Base-by-base conservation (phyloP, 30 jellyfish, hydroid and myxozoan genomes). In the Aurelia aurita region DNA sequence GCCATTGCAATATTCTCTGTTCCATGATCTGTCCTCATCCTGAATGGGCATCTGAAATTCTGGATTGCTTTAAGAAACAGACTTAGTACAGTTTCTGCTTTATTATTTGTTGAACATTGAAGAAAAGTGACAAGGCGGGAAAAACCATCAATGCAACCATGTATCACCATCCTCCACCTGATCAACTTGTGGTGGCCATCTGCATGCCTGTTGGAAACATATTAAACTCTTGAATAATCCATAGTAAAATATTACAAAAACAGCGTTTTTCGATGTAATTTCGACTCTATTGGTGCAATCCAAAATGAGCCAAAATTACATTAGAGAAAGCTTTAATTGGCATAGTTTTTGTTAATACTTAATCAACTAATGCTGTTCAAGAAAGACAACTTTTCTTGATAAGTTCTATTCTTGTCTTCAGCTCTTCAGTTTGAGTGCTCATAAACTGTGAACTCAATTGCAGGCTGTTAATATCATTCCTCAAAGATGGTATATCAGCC, bases 161-260 rank as follows among this genome's bases (percentile, higher is more conserved):
- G 86, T 7, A 67, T 69, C 55, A 66, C 86, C 80, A 82, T 31
- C 31, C 92, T 35, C 92, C 92, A 66, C 64, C 79, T 54, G 45
- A 77, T 77, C 25, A 77, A 14, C 80, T 77, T 77, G n/a, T 77
- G 88, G 84, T 77, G 13, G n/a, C 88, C 88, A 58, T 77, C 88
- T 12, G 34, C 47, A 35, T 77, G 88, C 84, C 87, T 68, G 68
- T 26, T n/a, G n/a, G n/a, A n/a, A n/a, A n/a, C n/a, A n/a, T n/a
- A n/a, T n/a, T n/a, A n/a, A n/a, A n/a, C n/a, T n/a, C n/a, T n/a
- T n/a, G n/a, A n/a, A n/a, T n/a, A n/a, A n/a, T n/a, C n/a, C n/a
- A n/a, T n/a, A n/a, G n/a, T n/a, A n/a, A n/a, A n/a, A n/a, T n/a
- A n/a, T n/a, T n/a, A n/a, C n/a, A n/a, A n/a, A n/a, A n/a, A n/a